Percentiles rank a stretch among this genome's conserved stretches.
phyloP scores from a whole-genome alignment of 2,797 vertebrate genomes.

The Cercopithecus neglectus region DNA sequence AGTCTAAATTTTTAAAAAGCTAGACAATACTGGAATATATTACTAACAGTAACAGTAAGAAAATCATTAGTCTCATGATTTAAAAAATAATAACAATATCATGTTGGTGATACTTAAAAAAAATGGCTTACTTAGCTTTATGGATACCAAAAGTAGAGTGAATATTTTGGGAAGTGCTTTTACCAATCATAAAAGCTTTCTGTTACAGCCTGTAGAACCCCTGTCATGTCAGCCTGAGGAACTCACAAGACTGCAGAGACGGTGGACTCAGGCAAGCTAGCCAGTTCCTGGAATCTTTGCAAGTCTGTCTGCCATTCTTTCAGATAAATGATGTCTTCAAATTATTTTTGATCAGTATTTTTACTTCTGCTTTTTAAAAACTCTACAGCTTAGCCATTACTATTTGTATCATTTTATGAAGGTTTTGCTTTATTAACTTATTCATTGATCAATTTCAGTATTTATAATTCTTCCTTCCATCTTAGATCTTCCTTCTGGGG shows the following conservation, averaged over 20 bases:
- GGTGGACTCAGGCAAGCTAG: not conserved
- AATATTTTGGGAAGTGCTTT: not conserved
- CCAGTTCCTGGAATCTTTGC: not conserved
- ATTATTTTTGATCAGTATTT: not conserved
- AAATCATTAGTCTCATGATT: not conserved
- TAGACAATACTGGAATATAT: not conserved
- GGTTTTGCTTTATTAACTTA: not conserved
- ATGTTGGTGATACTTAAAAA: not conserved
- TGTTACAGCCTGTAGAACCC: not conserved
- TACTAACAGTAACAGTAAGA: not conserved
- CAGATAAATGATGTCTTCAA: too few relatives aligned
- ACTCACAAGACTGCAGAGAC: not conserved
- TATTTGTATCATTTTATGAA: not conserved
- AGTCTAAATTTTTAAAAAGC: not conserved
- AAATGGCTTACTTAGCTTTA: not conserved
- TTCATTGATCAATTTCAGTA: not conserved
- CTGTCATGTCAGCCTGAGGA: not conserved
- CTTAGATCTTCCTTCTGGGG: not conserved
- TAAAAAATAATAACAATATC: not conserved
- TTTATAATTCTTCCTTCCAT: not conserved
- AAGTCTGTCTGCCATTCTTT: not conserved
- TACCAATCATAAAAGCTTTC: not conserved
- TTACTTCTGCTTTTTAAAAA: not conserved
- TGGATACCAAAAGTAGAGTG: not conserved
- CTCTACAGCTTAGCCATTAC: not conserved